These are phyloP conservation scores for Ianthella basta DNA, from an alignment of 37 sponge, comb jelly and placozoan genomes.

Conservation along the genomic window DNA sequence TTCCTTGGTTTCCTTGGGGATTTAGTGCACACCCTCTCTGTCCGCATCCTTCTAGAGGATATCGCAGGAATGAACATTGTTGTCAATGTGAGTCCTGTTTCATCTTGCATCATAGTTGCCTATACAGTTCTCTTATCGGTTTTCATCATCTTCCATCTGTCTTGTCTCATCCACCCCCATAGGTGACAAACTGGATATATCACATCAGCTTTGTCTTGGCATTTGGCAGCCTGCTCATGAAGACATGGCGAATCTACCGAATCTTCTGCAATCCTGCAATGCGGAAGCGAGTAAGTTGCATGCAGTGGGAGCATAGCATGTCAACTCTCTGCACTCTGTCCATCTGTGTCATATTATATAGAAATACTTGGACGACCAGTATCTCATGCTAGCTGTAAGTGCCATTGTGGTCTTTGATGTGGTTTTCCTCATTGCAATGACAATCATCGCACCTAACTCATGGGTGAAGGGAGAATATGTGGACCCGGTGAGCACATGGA, in stretches of 20 bases:
- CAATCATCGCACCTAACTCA: background rate
- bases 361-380: conserved; percentile 19
- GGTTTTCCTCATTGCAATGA: background rate
- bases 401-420: background rate
- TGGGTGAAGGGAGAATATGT: no score
- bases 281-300: background rate
- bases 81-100: background rate
- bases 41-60: background rate
- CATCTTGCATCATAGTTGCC: no score
- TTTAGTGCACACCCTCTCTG: background rate
- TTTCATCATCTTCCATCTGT: background rate
- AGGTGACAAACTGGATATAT: background rate
- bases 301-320: background rate
- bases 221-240: conserved; percentile 19
- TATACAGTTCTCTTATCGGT: no score
- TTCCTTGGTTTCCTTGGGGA: background rate
- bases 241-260: conserved; percentile 23
- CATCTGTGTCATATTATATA: background rate
- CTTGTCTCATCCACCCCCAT: no score
- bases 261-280: conserved; percentile 18
- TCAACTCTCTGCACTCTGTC: no score
- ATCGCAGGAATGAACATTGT: background rate
- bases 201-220: conserved; percentile 6
- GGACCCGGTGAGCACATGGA: no score
- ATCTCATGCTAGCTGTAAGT: background rate